Evolutionary conservation across 2,797 vertebrate genomes (phyloP).

Genomic region (Carcharodon carcharias): DNA sequence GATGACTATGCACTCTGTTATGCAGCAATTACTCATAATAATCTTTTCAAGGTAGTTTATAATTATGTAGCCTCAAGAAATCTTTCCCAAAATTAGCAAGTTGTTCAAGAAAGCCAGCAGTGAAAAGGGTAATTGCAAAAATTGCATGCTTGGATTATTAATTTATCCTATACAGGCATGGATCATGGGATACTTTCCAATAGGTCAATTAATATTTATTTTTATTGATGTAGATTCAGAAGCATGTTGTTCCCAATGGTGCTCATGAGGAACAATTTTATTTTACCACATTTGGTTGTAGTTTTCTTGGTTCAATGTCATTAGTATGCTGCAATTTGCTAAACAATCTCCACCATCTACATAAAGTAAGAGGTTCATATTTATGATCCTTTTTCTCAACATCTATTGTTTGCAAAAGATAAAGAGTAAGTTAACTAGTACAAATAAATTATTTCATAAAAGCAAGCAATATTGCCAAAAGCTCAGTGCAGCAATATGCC

Average conservation of each 20-base stretch:
- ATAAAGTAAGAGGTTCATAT: neutral
- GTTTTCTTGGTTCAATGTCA: neutral
- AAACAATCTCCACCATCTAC: neutral
- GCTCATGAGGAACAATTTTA: neutral
- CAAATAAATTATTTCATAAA: neutral
- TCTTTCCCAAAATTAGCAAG: neutral
- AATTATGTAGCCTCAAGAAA: neutral
- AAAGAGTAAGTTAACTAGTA: neutral
- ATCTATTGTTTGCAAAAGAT: neutral
- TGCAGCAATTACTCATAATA: neutral
- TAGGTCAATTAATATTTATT: neutral
- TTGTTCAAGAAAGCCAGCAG: neutral
- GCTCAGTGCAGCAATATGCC: neutral
- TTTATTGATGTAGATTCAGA: neutral
- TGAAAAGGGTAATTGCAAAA: neutral
- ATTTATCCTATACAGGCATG: neutral
- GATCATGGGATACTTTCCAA: neutral
- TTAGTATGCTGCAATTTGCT: neutral
- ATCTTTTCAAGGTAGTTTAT: neutral
- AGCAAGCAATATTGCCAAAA: neutral
- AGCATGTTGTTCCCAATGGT: neutral
- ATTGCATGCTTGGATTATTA: neutral
- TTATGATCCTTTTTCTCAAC: neutral
- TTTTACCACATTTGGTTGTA: neutral
- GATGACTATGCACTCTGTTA: neutral